phyloP scores from a whole-genome alignment of 2,797 vertebrate species.

The Pangasius krempfi region DNA sequence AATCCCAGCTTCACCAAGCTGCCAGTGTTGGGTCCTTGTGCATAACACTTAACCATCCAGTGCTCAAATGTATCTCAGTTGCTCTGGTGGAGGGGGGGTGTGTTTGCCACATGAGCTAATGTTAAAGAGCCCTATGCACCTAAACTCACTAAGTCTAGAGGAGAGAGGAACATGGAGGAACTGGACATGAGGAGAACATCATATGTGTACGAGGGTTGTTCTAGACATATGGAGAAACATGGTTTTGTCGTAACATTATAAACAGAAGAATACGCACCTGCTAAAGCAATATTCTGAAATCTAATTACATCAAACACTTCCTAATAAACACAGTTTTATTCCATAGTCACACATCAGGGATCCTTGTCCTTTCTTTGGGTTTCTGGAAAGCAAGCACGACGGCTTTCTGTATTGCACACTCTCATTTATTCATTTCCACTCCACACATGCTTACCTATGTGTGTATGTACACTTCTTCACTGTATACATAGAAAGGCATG shows the following conservation, averaged over 20 bases:
- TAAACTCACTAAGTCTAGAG: background rate
- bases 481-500: constrained; percentile 81
- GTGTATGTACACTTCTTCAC: constrained; percentile 82
- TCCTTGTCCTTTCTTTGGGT: background rate
- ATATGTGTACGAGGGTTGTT: too few relatives aligned
- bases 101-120: background rate
- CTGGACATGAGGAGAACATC: too few relatives aligned
- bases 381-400: constrained; percentile 26
- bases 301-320: background rate
- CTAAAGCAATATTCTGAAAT: background rate
- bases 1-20: background rate
- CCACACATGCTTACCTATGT: constrained; percentile 83
- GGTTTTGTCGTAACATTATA: background rate
- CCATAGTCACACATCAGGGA: constrained; percentile 1
- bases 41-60: background rate
- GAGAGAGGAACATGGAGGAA: too few relatives aligned
- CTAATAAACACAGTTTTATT: background rate
- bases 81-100: too few relatives aligned
- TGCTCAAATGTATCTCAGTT: background rate
- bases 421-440: constrained; percentile 80
- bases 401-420: constrained; percentile 75
- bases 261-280: background rate
- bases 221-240: too few relatives aligned
- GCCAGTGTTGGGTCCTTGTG: too few relatives aligned
- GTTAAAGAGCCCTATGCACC: background rate